These are phyloP conservation scores for Chlamydotis undulata DNA, from an alignment of 2,113 vertebrate species.

Conservation along the genomic window DNA sequence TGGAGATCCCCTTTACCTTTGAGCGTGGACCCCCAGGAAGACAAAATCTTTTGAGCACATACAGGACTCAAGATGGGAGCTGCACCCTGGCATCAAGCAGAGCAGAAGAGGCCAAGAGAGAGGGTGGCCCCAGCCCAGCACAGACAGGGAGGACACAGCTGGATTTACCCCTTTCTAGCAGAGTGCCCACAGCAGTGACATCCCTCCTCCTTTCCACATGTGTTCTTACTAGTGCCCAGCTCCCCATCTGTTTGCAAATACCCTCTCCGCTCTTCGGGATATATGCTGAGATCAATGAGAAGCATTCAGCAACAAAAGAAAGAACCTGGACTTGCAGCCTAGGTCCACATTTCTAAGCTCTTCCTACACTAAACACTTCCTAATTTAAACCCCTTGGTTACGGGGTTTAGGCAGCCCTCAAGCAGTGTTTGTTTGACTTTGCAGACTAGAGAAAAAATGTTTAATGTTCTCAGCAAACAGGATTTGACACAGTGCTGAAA, in stretches of 20 bases:
- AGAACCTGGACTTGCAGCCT: background rate
- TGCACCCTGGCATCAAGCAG: background rate
- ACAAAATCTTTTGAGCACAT: background rate
- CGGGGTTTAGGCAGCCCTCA: background rate
- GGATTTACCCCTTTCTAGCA: background rate
- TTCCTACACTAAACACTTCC: background rate
- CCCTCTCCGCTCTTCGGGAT: background rate
- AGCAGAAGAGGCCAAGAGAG: background rate
- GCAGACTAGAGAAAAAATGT: background rate
- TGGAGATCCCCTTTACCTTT: background rate
- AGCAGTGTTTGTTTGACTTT: background rate
- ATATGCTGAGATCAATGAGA: background rate
- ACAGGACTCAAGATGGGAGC: background rate
- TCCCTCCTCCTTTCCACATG: background rate
- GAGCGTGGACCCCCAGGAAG: background rate
- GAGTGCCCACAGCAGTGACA: background rate
- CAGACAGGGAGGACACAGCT: background rate
- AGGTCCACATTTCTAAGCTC: background rate
- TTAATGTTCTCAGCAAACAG: constrained; percentile 7
- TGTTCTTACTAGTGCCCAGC: background rate
- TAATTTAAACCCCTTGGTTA: background rate
- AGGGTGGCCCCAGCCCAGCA: background rate
- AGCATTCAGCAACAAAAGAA: background rate
- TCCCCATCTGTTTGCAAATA: background rate
- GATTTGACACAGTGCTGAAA: constrained; percentile 45